phyloP scores from a whole-genome alignment of 2,888 invertebrate genomes.

The Mythimna pallens region DNA sequence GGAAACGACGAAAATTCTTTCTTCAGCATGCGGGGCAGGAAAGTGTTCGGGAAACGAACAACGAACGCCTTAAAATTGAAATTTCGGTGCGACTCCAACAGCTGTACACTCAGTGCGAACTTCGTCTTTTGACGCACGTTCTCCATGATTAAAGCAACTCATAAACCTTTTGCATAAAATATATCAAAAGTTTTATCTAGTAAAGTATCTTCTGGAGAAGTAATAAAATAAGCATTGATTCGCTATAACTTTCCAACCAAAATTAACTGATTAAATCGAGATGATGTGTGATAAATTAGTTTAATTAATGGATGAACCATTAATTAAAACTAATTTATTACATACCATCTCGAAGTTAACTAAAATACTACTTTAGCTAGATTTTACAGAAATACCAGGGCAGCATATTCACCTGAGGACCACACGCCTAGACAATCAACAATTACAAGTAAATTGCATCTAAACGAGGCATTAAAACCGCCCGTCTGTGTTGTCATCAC shows the following conservation, averaged over 20 bases:
- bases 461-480: constrained; percentile 37
- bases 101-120: too few relatives aligned
- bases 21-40: too few relatives aligned
- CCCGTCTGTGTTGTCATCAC: constrained; percentile 52
- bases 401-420: constrained; percentile 12
- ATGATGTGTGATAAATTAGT: too few relatives aligned
- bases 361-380: neutral
- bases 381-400: neutral
- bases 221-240: neutral
- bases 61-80: too few relatives aligned
- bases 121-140: too few relatives aligned
- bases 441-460: constrained; percentile 20
- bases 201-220: neutral
- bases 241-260: neutral
- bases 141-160: too few relatives aligned
- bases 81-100: too few relatives aligned
- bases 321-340: neutral
- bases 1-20: too few relatives aligned
- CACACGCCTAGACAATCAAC: constrained; percentile 31
- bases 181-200: too few relatives aligned
- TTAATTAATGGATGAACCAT: too few relatives aligned
- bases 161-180: neutral
- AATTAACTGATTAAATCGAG: neutral
- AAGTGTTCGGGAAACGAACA: too few relatives aligned
- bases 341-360: neutral